These are phyloP conservation scores for Stichodactyla helianthus DNA, from an alignment of 64 coral and sea anemone species.

Conservation along the genomic window DNA sequence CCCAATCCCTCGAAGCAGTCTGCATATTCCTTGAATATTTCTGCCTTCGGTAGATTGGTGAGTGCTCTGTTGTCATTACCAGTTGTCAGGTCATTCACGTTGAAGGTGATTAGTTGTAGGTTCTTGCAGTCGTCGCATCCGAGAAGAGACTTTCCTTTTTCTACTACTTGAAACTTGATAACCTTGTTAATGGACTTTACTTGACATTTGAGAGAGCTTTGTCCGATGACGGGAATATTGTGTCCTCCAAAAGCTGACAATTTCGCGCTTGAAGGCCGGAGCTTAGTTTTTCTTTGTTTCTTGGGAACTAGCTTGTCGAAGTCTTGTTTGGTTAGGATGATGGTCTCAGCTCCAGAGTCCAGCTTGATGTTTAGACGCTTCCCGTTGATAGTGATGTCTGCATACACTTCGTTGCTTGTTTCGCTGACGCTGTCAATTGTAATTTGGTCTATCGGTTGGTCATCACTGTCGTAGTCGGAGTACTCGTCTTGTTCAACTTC, in stretches of 20 bases:
- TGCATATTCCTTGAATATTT: slow-evolving; percentile 30
- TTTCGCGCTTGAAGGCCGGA: slow-evolving; percentile 29
- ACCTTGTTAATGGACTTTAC: slow-evolving; percentile 21
- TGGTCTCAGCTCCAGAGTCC: slow-evolving; percentile 35
- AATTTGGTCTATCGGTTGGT: slow-evolving; percentile 29
- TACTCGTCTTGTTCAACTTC: background rate
- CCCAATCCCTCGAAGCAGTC: slow-evolving; percentile 40
- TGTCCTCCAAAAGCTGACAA: slow-evolving; percentile 51
- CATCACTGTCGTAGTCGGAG: slow-evolving; percentile 13
- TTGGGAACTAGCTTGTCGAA: slow-evolving; percentile 21
- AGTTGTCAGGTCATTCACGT: background rate
- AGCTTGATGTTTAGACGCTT: slow-evolving; percentile 19
- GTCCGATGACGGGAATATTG: slow-evolving; percentile 43
- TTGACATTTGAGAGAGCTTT: slow-evolving; percentile 32
- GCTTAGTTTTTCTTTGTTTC: slow-evolving; percentile 14
- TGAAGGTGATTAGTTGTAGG: slow-evolving; percentile 35
- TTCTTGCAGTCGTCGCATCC: slow-evolving; percentile 39
- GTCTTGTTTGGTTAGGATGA: slow-evolving; percentile 20
- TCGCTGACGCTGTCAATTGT: background rate
- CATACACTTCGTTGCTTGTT: slow-evolving; percentile 21
- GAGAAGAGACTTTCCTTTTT: slow-evolving; percentile 41
- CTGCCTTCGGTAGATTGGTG: background rate
- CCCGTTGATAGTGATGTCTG: slow-evolving; percentile 13
- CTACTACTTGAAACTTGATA: slow-evolving; percentile 38
- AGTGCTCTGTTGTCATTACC: slow-evolving; percentile 1